These are phyloP conservation scores for Brachynemurus nebulosus DNA, from an alignment of 2,888 invertebrate species.

Conservation along the genomic window DNA sequence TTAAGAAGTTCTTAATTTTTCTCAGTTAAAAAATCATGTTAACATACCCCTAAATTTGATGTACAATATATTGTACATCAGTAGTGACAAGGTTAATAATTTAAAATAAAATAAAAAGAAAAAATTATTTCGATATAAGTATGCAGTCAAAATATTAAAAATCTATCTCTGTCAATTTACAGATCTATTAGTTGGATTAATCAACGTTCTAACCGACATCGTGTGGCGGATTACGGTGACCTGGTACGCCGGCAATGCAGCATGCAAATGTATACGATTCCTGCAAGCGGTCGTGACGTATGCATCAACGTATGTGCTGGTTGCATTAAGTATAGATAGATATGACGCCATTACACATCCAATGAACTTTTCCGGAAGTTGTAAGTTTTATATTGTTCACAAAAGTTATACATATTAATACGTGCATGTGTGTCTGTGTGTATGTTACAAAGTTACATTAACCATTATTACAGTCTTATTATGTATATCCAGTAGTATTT, in stretches of 20 bases:
- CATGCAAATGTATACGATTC: slow-evolving; percentile 78
- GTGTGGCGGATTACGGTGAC: slow-evolving; percentile 78
- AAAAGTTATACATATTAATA: no score
- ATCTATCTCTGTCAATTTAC: slow-evolving; percentile 25
- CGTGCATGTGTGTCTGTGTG: not conserved
- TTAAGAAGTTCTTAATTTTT: no score
- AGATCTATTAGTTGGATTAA: slow-evolving; percentile 80
- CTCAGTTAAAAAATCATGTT: no score
- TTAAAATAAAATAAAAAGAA: no score
- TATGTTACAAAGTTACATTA: no score
- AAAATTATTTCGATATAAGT: no score
- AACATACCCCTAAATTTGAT: no score
- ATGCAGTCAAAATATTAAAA: no score
- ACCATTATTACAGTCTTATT: no score
- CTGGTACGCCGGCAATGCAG: slow-evolving; percentile 79
- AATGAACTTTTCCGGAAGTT: slow-evolving; percentile 89
- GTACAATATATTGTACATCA: no score
- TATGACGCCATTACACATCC: slow-evolving; percentile 90
- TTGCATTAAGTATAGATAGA: slow-evolving; percentile 82
- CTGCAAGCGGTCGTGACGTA: slow-evolving; percentile 79
- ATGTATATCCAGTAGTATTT: no score
- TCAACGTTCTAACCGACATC: slow-evolving; percentile 81
- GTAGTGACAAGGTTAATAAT: no score
- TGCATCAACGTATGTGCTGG: slow-evolving; percentile 83
- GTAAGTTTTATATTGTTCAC: slow-evolving; percentile 65